Evolutionary conservation across 1,140 invertebrate genomes (phyloP), one percentile per base, ranked within the genome.

Genomic region (Eueides isabella): DNA sequence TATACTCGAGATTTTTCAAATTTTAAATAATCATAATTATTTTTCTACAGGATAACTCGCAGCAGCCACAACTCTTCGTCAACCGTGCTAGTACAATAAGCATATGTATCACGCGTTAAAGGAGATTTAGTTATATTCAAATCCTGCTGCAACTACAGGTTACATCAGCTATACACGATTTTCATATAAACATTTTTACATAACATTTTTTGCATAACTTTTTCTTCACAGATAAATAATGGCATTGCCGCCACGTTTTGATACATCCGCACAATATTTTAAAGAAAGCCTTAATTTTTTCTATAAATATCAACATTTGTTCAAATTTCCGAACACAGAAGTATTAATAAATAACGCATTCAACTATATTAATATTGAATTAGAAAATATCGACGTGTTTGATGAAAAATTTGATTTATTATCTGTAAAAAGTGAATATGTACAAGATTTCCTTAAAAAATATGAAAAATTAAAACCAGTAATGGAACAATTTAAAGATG

Each of bases 321-420:
- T 95, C 79, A 94, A 95, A 67, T 93, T 90, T 77, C 93, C 95
- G 0, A 96, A 97, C 68, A 97, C 95, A 1, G 90, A 96, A 77
- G 94, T 97, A 72, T 89, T 97, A 61, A 83, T 94, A 3, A 85
- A 94, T 29, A 88, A 94, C 26, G 83, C 94, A 14, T 87, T 96
- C 69, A 88, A 95, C 19, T 75, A 89, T 70, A 94, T 96, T 6
- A 30, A 78, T 12, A 35, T 87, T 6, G 68, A 81, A 61, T 55
- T 84, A 48, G 61, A 83, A 35, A 30, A 80, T 30, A 9, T 82
- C 0, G 72, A 88, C 23, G 69, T 87, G 19, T 85, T 80, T 69
- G 61, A 79, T 7, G 62, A 81, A 26, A 29, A 77, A 41, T 88
- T 87, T 67, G 71, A 88, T 38, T 26, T 90, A 71, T 78, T 64